phyloP scores from a whole-genome alignment of 2,888 invertebrate genomes.

The Pomacea canaliculata region DNA sequence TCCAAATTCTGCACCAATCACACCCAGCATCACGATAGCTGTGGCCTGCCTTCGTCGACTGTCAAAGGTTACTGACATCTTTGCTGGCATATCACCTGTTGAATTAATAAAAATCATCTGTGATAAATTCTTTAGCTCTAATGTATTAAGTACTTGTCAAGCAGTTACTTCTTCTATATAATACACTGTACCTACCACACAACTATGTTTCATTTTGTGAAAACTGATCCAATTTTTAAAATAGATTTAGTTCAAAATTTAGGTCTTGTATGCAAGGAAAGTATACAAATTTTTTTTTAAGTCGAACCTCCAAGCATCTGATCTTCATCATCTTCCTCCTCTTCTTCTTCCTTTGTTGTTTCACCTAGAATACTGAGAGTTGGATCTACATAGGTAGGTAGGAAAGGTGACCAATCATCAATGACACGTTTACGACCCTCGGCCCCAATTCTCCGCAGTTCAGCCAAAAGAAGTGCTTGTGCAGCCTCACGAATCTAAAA shows the following conservation, averaged over 20 bases:
- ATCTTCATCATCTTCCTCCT: conserved; percentile 52
- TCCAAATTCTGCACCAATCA: conserved; percentile 98
- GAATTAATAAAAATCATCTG: not conserved
- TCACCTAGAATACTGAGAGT: conserved; percentile 69
- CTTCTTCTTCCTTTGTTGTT: conserved; percentile 37
- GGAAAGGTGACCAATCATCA: conserved; percentile 95
- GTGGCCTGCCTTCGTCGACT: conserved; percentile 89
- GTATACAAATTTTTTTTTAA: too few relatives aligned
- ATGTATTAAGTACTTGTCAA: too few relatives aligned
- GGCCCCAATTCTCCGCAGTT: conserved; percentile 87
- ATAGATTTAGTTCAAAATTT: too few relatives aligned
- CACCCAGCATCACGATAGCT: conserved; percentile 94
- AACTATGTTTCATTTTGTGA: too few relatives aligned
- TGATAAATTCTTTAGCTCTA: too few relatives aligned
- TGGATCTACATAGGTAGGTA: conserved; percentile 79
- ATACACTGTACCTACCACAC: too few relatives aligned
- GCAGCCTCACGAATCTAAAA: conserved; percentile 84
- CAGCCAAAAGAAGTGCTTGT: conserved; percentile 93
- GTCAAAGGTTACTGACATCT: conserved; percentile 61
- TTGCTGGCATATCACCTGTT: conserved; percentile 53
- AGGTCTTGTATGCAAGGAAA: too few relatives aligned
- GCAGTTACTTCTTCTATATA: too few relatives aligned
- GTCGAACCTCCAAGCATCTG: conserved; percentile 44
- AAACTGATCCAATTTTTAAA: too few relatives aligned
- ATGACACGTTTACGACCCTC: conserved; percentile 93